Base-by-base conservation (phyloP, 1,140 invertebrate species). In the Patella vulgata region DNA sequence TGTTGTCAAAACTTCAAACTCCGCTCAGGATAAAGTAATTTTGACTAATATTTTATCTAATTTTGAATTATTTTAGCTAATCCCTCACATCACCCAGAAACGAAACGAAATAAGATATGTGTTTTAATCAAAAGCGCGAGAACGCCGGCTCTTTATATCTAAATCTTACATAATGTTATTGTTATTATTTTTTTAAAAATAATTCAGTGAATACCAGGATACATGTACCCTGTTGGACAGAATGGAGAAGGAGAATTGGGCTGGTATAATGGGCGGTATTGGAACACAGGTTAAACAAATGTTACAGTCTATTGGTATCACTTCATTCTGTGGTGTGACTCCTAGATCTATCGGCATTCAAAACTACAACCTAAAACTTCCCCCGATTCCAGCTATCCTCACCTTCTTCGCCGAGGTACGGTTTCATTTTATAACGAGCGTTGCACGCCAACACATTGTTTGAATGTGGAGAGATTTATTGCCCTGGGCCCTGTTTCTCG, bases 171-270 rank as follows among this genome's bases (percentile, higher is more conserved):
- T n/a, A n/a, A n/a, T n/a, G n/a, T n/a, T n/a, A n/a, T n/a, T n/a
- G n/a, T n/a, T n/a, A n/a, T n/a, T n/a, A n/a, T n/a, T n/a, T n/a
- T n/a, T n/a, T n/a, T n/a, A n/a, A n/a, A n/a, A n/a, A n/a, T n/a
- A n/a, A n/a, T 58, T 17, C 62, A 71, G 69, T 27, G 64, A 47
- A 12, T 71, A 71, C 50, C 36, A 62, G 5, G 56, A 55, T 30
- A 30, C 62, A 6, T 71, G 69, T 42, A 59, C 56, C 14, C 21
- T 62, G 28, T 52, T 71, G 19, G 55, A 67, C 36, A 57, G 54
- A 8, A 68, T 71, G 69, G 56, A 59, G 5, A 48, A 23, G 8
- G 58, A 71, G 51, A 40, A 71, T 47, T 71, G 69, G 69, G 69
- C 69, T 9, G 69, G 69, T 30, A 59, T 71, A 21, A 64, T 57